These are phyloP conservation scores for Pachyseris speciosa DNA, from an alignment of 64 coral and sea anemone species.

Conservation along the genomic window DNA sequence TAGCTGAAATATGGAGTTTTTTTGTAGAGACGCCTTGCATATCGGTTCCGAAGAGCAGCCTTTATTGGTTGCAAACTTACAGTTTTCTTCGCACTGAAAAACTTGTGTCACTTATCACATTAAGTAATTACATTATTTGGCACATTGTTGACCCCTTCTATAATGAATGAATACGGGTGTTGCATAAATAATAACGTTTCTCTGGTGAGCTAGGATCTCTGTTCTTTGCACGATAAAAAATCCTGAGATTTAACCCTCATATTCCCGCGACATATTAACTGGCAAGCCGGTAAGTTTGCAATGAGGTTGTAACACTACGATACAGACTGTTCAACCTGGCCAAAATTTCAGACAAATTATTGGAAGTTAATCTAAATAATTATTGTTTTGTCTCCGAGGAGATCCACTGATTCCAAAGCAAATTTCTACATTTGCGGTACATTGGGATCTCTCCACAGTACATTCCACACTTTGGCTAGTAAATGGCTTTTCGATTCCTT, in stretches of 20 bases:
- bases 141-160: slow-evolving; percentile 48
- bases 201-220: neutral
- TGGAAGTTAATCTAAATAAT: neutral
- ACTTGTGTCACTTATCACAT: neutral
- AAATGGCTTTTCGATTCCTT: no score
- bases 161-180: slow-evolving; percentile 20
- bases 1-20: no score
- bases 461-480: no score
- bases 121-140: slow-evolving; percentile 19
- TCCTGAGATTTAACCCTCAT: neutral
- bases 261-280: neutral
- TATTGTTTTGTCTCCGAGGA: neutral
- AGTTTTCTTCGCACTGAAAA: neutral
- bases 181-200: neutral
- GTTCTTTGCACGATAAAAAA: neutral
- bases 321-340: no score
- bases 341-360: neutral
- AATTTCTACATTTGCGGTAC: neutral
- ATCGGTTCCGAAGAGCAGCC: neutral
- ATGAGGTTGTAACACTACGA: neutral
- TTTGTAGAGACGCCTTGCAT: no score
- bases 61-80: neutral
- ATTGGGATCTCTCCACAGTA: neutral
- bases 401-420: neutral
- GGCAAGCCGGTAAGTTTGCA: neutral